These are phyloP conservation scores for Clarias batrachus DNA, from an alignment of 2,113 vertebrate species.

Conservation along the genomic window DNA sequence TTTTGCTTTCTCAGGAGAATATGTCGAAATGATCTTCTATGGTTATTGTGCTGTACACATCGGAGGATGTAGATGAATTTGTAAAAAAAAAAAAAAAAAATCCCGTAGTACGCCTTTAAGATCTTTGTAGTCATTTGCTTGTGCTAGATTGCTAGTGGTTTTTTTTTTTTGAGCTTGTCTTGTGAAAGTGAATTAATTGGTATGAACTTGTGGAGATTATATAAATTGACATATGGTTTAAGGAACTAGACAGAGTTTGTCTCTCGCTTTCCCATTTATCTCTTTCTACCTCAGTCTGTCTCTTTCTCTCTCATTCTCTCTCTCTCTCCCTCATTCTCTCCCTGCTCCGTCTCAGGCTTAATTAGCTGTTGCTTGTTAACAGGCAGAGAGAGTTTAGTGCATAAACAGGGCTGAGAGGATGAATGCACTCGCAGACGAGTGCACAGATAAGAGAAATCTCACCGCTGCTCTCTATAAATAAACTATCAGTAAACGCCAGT, in stretches of 20 bases:
- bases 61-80: neutral
- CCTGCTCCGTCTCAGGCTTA: slow-evolving; percentile 52
- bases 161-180: neutral
- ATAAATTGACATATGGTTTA: neutral
- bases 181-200: neutral
- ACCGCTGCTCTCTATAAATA: slow-evolving; percentile 52
- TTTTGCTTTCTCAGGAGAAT: neutral
- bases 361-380: slow-evolving; percentile 58
- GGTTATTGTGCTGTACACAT: neutral
- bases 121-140: neutral
- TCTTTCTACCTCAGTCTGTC: neutral
- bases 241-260: neutral
- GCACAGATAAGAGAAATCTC: slow-evolving; percentile 50
- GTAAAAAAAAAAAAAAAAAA: neutral
- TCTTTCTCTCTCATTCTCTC: slow-evolving; percentile 22
- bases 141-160: neutral
- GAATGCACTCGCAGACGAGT: slow-evolving; percentile 43
- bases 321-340: slow-evolving; percentile 39
- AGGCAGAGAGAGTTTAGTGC: slow-evolving; percentile 50
- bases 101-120: neutral
- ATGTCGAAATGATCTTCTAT: neutral
- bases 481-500: slow-evolving; percentile 50
- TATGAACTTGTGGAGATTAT: neutral
- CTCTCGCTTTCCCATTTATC: slow-evolving; percentile 53
- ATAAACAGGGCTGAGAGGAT: slow-evolving; percentile 53